Evolutionary conservation across 30 jellyfish, hydroid and myxozoan genomes (phyloP).

Genomic region (Chrysaora quinquecirrha): DNA sequence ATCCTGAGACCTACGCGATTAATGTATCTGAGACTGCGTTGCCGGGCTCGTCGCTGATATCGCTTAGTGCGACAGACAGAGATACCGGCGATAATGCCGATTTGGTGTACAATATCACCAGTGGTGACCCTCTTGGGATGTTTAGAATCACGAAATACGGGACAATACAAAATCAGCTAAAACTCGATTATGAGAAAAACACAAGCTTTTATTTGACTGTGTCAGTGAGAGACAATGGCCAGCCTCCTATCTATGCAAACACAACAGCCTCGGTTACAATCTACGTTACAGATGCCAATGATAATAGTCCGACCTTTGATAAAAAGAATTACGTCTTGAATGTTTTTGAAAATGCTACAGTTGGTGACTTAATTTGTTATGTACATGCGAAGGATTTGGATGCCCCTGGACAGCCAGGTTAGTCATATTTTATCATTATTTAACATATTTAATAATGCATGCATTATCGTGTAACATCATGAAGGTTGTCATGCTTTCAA

Average conservation of each 20-base stretch:
- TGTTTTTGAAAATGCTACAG: conserved; percentile 72
- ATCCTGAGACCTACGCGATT: conserved; percentile 38
- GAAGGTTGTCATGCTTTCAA: too few species aligned
- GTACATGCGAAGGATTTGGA: conserved; percentile 70
- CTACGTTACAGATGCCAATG: conserved; percentile 78
- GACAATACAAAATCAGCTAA: conserved; percentile 40
- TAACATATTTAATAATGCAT: too few species aligned
- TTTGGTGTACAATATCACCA: conserved; percentile 41
- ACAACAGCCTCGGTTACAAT: conserved; percentile 68
- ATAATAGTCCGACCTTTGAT: conserved; percentile 75
- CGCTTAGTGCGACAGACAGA: conserved; percentile 71
- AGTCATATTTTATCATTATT: conserved; percentile 10
- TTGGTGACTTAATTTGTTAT: conserved; percentile 22
- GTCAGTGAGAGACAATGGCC: conserved; percentile 80
- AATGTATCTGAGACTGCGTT: conserved; percentile 74
- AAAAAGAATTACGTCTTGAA: conserved; percentile 38
- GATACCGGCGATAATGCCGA: conserved; percentile 87
- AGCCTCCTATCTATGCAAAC: conserved; percentile 60
- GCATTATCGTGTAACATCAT: too few species aligned
- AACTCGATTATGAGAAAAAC: conserved; percentile 66
- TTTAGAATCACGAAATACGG: conserved; percentile 81
- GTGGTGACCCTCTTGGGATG: conserved; percentile 70
- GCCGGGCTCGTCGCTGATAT: conserved; percentile 65
- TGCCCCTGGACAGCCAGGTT: conserved; percentile 78
- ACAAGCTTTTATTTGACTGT: conserved; percentile 50